Conservation (phyloP, 2,113 vertebrate species). For the Scortum barcoo region DNA sequence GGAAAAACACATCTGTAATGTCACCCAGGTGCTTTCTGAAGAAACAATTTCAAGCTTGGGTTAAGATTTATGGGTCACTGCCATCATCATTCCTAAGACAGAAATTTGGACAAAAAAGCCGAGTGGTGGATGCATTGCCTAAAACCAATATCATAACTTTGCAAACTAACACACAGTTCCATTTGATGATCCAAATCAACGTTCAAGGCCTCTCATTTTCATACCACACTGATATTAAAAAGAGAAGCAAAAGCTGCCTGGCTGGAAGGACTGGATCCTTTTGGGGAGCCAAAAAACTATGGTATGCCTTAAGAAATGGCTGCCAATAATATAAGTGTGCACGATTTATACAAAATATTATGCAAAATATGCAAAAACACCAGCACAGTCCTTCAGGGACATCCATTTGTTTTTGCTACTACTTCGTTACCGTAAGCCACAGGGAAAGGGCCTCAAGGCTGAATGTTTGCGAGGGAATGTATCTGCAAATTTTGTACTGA, state of each 20-base stretch:
- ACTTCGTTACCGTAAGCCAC: slow-evolving; percentile 31
- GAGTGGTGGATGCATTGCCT: neutral
- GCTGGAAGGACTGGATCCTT: neutral
- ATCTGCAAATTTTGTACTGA: slow-evolving; percentile 17
- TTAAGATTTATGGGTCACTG: neutral
- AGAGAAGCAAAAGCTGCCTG: neutral
- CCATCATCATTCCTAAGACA: neutral
- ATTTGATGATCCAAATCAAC: neutral
- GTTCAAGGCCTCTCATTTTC: neutral
- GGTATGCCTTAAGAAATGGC: neutral
- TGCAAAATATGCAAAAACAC: slow-evolving; percentile 39
- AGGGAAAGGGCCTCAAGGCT: slow-evolving; percentile 32
- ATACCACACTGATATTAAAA: neutral
- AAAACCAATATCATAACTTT: neutral
- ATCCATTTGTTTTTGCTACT: slow-evolving; percentile 37
- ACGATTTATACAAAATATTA: slow-evolving; percentile 42
- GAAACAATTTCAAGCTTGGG: neutral
- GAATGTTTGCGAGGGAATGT: slow-evolving; percentile 12
- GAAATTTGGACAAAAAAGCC: neutral
- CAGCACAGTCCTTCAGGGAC: slow-evolving; percentile 25
- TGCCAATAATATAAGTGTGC: slow-evolving; percentile 2
- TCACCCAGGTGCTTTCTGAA: neutral
- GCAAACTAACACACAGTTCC: neutral
- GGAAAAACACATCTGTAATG: neutral
- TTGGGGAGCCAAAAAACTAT: neutral